phyloP scores from a whole-genome alignment of 2,797 vertebrate species.

The Hypotaenidia philippensis region DNA sequence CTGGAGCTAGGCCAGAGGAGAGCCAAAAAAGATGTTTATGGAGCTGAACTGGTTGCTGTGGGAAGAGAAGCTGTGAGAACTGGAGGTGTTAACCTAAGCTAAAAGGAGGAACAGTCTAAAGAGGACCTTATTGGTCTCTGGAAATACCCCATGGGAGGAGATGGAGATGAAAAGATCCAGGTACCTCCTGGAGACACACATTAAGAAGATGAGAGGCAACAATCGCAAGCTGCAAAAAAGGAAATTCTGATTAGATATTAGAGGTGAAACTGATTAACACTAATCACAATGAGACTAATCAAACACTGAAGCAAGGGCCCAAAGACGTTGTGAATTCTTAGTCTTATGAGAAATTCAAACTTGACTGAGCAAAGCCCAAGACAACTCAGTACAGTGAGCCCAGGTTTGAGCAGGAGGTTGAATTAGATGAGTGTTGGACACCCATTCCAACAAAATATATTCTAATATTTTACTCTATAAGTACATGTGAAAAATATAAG shows the following conservation, averaged over 20 bases:
- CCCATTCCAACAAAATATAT: background rate
- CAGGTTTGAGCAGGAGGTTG: background rate
- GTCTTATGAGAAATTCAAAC: background rate
- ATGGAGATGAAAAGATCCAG: background rate
- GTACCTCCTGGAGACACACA: background rate
- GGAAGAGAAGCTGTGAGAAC: background rate
- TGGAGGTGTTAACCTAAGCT: fast-evolving
- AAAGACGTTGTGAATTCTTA: background rate
- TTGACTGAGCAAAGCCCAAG: background rate
- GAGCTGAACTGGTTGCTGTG: background rate
- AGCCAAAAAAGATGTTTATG: background rate
- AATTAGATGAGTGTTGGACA: background rate
- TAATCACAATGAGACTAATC: background rate
- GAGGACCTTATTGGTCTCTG: background rate
- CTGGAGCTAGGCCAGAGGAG: background rate
- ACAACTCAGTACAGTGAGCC: background rate
- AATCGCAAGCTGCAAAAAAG: background rate
- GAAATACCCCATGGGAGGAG: background rate
- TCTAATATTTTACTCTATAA: background rate
- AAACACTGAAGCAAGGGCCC: background rate
- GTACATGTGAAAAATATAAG: background rate
- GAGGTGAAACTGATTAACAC: background rate
- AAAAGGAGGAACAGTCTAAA: background rate
- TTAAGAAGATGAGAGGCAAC: background rate
- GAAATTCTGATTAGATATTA: background rate